Base-by-base conservation (phyloP, 2,797 vertebrate species). In the Vireo griseus region DNA sequence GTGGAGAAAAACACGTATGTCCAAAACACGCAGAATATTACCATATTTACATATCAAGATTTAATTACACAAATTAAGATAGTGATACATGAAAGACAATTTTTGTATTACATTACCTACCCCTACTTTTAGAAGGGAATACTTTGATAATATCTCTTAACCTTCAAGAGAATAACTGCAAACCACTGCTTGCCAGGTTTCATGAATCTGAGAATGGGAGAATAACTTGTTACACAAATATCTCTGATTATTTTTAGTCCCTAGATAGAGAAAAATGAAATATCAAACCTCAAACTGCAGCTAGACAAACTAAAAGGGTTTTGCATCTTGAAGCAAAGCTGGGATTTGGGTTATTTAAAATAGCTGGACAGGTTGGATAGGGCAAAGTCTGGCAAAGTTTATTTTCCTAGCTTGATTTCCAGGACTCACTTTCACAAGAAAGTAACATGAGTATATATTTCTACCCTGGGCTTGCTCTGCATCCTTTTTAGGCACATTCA, bases 401-500 rank as follows among this genome's bases (percentile, higher is more conserved):
- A 69, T 94, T 96, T 94, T 96, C 66, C 50, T 83, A 94, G 54
- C n/a, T 80, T 88, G 66, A 88, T 81, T 94, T 95, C 79, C 62
- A 92, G 82, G 82, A 86, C 79, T 37, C 44, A 4, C 22, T 83
- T 88, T 88, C 68, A 81, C 15, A 84, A 61, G 62, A 84, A 84
- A 91, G 90, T 25, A 75, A 62, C 40, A 13, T 33, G 66, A 78
- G n/a, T 52, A 6, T 90, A 4, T 81, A 80, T 72, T 94, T 91
- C 93, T 94, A 86, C 88, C 85, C 90, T n/a, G 19, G 22, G 13
- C 66, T 95, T 88, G 79, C 44, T 96, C 79, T 95, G 73, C 88
- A 29, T 94, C 96, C 96, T 96, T 96, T 96, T 96, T 96, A 96
- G 95, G 95, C 82, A 48, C 93, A 75, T 81, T 92, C 66, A 75